Evolutionary conservation across 1,140 invertebrate genomes (phyloP).

Genomic region (Cheumatopsyche charites): DNA sequence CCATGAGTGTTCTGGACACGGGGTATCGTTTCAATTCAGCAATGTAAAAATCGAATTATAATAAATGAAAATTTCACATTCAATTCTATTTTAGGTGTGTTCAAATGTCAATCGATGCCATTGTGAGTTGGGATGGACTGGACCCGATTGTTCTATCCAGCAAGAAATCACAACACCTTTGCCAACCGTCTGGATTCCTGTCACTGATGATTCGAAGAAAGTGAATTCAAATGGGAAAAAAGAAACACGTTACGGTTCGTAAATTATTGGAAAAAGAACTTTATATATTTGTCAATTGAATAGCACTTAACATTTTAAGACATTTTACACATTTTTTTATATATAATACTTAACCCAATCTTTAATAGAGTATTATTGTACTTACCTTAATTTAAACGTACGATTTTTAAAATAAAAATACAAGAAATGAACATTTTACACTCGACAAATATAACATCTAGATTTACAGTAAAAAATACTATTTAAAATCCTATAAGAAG

Average conservation of each 20-base stretch:
- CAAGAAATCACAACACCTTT: slow-evolving; percentile 68
- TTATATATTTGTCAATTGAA: neutral
- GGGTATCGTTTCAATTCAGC: slow-evolving; percentile 63
- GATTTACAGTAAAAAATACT: too few relatives aligned
- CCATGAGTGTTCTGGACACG: slow-evolving; percentile 90
- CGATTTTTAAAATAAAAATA: too few relatives aligned
- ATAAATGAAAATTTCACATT: neutral
- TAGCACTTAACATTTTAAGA: neutral
- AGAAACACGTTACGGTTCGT: slow-evolving; percentile 88
- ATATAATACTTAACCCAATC: slow-evolving; percentile 1
- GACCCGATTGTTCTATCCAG: slow-evolving; percentile 84
- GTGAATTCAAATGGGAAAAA: slow-evolving; percentile 76
- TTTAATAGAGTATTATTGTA: too few relatives aligned
- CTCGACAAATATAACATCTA: too few relatives aligned
- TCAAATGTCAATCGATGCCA: slow-evolving; percentile 92
- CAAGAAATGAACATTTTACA: too few relatives aligned
- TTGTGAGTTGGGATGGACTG: slow-evolving; percentile 88
- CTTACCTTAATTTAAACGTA: too few relatives aligned
- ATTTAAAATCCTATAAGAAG: too few relatives aligned
- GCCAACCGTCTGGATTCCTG: slow-evolving; percentile 55
- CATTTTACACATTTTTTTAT: neutral
- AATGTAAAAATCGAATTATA: neutral
- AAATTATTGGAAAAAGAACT: neutral
- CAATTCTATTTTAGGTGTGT: slow-evolving; percentile 76
- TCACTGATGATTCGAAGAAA: slow-evolving; percentile 49